phyloP scores from a whole-genome alignment of 1,140 invertebrate species.

The Drosophila bifasciata region DNA sequence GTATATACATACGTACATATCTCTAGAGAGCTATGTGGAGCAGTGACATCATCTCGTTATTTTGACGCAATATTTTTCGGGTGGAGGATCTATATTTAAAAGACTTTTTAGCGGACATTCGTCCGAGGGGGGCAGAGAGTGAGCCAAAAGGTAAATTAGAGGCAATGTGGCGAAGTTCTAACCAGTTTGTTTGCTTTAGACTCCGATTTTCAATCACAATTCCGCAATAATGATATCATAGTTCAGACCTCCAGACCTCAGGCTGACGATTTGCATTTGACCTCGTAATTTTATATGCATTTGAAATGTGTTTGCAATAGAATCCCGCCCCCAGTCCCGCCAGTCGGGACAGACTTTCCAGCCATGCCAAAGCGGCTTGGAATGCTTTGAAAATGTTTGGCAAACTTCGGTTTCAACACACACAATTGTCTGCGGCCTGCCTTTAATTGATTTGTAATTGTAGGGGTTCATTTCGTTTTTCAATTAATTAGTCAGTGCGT shows the following conservation, averaged over 20 bases:
- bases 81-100: conserved; percentile 66
- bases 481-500: conserved; percentile 66
- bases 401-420: conserved; percentile 9
- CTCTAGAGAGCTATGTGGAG: conserved; percentile 57
- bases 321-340: background rate
- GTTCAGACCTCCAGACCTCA: background rate
- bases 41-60: conserved; percentile 69
- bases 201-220: conserved; percentile 24
- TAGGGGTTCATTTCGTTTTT: conserved; percentile 46
- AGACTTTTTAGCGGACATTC: conserved; percentile 34
- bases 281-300: conserved; percentile 32
- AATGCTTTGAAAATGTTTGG: conserved; percentile 32
- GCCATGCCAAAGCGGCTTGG: background rate
- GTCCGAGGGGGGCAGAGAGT: background rate
- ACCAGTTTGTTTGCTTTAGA: conserved; percentile 1
- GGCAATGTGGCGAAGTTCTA: background rate
- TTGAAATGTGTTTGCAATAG: conserved; percentile 18
- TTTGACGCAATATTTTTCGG: conserved; percentile 65
- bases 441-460: conserved; percentile 72
- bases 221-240: conserved; percentile 54
- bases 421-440: background rate
- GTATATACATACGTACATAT: conserved; percentile 19
- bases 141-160: conserved; percentile 16
- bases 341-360: conserved; percentile 10
- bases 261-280: conserved; percentile 61